Base-by-base conservation (phyloP, 1,140 invertebrate species). In the Brachionus plicatilis region DNA sequence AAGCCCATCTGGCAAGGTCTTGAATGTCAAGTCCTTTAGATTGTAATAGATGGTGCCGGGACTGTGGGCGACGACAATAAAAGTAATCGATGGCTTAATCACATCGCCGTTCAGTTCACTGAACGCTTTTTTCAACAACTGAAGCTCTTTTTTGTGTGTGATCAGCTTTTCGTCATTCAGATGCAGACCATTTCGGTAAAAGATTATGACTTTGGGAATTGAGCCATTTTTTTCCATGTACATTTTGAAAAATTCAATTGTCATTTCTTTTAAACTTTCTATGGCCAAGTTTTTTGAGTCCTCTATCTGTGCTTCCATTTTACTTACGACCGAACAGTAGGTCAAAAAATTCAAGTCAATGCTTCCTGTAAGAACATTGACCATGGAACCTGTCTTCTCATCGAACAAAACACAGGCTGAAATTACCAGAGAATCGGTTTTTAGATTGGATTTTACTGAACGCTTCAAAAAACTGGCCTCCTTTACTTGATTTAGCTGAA, bases 81-180 rank as follows among this genome's bases (percentile, higher is more conserved):
- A 50, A 9, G 72, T 76, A 33, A 76, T 50, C 3, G 45, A 76
- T 4, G 72, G 72, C 27, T 50, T 76, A 5, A 76, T 29, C 4
- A 76, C 20, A 29, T 29, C 72, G 3, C 45, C 45, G 12, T 47
- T 76, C 11, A 76, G 9, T 50, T 76, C 43, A 20, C 11, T 76
- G 50, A 27, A 76, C 8, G 72, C 72, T 27, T 76, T 76, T 76
- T 76, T 76, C 12, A 76, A 27, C 6, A 27, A 24, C 9, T 76
- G 72, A 76, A 76, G 17, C 20, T 76, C 72, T 33, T 50, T 29
- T 76, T 50, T 76, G 47, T 76, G 72, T 6, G 68, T 72, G 12
- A 41, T 72, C 43, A 76, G 45, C 72, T 76, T 76, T 27, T 76
- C n/a, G 11, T 76, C 72, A 24, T 76, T 76, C 7, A 76, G 14